phyloP scores from a whole-genome alignment of 2,797 vertebrate species.

The Cryptoprocta ferox region DNA sequence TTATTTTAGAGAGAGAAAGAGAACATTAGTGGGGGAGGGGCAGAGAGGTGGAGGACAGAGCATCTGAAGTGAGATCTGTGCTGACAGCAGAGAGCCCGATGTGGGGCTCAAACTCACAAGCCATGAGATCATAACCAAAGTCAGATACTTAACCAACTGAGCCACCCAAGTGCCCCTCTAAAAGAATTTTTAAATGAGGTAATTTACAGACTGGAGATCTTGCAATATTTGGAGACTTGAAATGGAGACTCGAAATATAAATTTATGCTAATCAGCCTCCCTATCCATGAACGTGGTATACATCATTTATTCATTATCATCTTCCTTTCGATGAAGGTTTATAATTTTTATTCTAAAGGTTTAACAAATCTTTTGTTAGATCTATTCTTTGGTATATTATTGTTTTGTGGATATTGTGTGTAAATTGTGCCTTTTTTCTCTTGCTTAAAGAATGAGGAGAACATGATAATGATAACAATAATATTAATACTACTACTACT shows the following conservation, averaged over 20 bases:
- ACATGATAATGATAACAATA: too few relatives aligned
- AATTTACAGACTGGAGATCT: not conserved
- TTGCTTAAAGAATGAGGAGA: not conserved
- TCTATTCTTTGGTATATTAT: not conserved
- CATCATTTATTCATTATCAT: not conserved
- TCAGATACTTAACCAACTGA: too few relatives aligned
- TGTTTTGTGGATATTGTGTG: not conserved
- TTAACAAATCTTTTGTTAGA: not conserved
- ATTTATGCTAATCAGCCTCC: not conserved
- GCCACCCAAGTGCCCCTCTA: too few relatives aligned
- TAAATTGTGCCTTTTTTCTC: not conserved
- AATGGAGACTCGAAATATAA: not conserved
- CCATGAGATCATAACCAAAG: too few relatives aligned
- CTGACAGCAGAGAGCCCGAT: too few relatives aligned
- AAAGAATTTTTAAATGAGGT: not conserved
- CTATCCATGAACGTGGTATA: not conserved
- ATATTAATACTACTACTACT: not conserved
- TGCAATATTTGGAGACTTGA: not conserved
- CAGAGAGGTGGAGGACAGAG: too few relatives aligned
- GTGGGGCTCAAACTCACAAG: too few relatives aligned
- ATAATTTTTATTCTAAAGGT: not conserved
- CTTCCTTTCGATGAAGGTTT: not conserved
- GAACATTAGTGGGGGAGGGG: too few relatives aligned
- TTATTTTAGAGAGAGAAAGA: too few relatives aligned
- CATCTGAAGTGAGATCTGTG: too few relatives aligned